Evolutionary conservation across 2,888 invertebrate genomes (phyloP).

Genomic region (Phanerotoma sp.): DNA sequence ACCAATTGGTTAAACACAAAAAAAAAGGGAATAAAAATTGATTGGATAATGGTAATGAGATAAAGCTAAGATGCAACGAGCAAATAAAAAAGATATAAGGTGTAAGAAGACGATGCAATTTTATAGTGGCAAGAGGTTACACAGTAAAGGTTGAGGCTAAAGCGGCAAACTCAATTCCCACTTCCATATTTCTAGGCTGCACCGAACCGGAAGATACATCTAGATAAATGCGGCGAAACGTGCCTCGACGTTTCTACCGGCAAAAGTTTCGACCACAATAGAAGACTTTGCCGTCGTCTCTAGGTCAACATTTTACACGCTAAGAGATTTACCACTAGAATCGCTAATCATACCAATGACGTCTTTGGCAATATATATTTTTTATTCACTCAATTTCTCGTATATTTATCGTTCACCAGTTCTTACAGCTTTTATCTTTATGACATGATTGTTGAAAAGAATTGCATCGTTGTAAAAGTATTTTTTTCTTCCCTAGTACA

Average conservation of each 20-base stretch:
- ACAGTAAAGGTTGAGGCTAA: conserved; percentile 6
- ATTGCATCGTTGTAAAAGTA: no score
- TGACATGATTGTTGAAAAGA: no score
- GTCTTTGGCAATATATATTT: no score
- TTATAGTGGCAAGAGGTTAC: conserved; percentile 9
- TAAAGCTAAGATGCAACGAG: neutral
- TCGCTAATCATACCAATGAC: neutral
- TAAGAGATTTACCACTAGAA: conserved; percentile 4
- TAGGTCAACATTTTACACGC: conserved; percentile 30
- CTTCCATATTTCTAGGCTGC: conserved; percentile 46
- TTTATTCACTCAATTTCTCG: conserved; percentile 1
- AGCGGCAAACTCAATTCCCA: conserved; percentile 28
- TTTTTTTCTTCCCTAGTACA: no score
- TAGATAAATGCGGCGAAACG: conserved; percentile 55
- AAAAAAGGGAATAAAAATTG: no score
- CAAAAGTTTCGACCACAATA: conserved; percentile 37
- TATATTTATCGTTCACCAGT: no score
- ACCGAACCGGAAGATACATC: conserved; percentile 51
- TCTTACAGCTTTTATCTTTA: no score
- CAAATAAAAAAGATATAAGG: neutral
- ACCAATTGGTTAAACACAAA: no score
- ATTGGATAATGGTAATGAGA: no score
- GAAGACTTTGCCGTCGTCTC: conserved; percentile 9
- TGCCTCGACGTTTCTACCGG: conserved; percentile 37
- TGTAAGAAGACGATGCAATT: conserved; percentile 12